These are phyloP conservation scores for Tragelaphus scriptus DNA, from an alignment of 2,113 vertebrate genomes.

Conservation along the genomic window DNA sequence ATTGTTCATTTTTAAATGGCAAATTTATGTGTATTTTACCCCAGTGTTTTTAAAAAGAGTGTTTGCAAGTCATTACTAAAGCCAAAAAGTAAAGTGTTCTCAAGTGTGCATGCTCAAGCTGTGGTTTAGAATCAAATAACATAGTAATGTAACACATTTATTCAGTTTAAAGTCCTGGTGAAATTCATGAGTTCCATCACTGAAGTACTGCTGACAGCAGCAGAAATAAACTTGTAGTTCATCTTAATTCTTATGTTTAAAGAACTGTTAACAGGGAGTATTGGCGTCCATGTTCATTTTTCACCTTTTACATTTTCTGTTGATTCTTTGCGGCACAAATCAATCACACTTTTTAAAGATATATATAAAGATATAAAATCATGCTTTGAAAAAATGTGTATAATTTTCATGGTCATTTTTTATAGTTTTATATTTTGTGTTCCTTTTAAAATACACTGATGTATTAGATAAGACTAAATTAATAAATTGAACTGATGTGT, in stretches of 20 bases:
- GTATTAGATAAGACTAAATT: slow-evolving; percentile 48
- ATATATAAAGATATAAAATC: slow-evolving; percentile 48
- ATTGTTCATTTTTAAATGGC: background rate
- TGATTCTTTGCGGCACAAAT: background rate
- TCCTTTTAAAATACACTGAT: slow-evolving; percentile 56
- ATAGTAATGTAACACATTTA: background rate
- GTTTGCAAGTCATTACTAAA: background rate
- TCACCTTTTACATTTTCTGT: slow-evolving; percentile 32
- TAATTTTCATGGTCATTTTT: slow-evolving; percentile 59
- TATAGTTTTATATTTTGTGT: slow-evolving; percentile 65
- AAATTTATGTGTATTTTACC: background rate
- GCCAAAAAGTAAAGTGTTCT: background rate
- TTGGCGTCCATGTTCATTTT: slow-evolving; percentile 22
- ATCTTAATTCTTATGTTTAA: background rate
- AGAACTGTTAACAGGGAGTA: background rate
- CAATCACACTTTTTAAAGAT: slow-evolving; percentile 22
- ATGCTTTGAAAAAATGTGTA: slow-evolving; percentile 51
- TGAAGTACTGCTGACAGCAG: background rate
- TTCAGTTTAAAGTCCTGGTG: slow-evolving; percentile 12
- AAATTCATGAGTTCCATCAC: slow-evolving; percentile 5
- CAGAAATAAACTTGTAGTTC: background rate
- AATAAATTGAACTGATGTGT: slow-evolving; percentile 57
- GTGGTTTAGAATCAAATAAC: slow-evolving; percentile 35
- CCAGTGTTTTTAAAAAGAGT: background rate
- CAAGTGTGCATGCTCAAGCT: background rate